These are phyloP conservation scores for Taphrorychus bicolor DNA, from an alignment of 2,888 invertebrate species.

Conservation along the genomic window DNA sequence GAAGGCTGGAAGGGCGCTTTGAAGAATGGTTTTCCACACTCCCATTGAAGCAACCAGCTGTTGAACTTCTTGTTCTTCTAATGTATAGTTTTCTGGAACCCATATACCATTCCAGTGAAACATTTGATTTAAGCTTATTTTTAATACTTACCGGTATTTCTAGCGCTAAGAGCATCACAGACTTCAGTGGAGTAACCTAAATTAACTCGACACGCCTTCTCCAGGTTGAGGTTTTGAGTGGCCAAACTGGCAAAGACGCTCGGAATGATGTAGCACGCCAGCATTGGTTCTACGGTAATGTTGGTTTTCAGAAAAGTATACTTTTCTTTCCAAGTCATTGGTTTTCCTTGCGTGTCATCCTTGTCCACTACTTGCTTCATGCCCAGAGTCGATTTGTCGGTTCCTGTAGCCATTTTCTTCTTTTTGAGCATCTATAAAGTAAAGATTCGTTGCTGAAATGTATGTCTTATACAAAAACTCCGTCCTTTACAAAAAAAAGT, in stretches of 20 bases:
- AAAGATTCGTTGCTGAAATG: background rate
- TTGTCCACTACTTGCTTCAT: conserved; percentile 34
- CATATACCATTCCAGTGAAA: too few species aligned
- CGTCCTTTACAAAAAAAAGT: too few species aligned
- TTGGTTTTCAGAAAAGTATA: conserved; percentile 66
- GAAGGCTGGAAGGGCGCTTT: conserved; percentile 82
- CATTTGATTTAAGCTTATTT: background rate
- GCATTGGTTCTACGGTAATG: conserved; percentile 78
- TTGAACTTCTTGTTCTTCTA: conserved; percentile 72
- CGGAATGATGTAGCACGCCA: conserved; percentile 75
- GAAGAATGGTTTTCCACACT: conserved; percentile 86
- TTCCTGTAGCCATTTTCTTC: conserved; percentile 47
- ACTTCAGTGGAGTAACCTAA: conserved; percentile 74
- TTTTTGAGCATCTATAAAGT: conserved; percentile 44
- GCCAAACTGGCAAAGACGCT: conserved; percentile 74
- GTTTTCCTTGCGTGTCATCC: conserved; percentile 35
- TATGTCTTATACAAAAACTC: too few species aligned
- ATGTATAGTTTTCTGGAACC: conserved; percentile 63
- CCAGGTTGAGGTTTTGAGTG: conserved; percentile 84
- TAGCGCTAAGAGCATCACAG: conserved; percentile 77
- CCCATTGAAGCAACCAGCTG: conserved; percentile 80
- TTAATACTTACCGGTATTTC: conserved; percentile 65
- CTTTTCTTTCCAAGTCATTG: conserved; percentile 66
- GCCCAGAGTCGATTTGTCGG: conserved; percentile 30
- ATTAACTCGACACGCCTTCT: conserved; percentile 87